Conservation (phyloP, 2,797 vertebrate species). For the Sylvilagus floridanus region DNA sequence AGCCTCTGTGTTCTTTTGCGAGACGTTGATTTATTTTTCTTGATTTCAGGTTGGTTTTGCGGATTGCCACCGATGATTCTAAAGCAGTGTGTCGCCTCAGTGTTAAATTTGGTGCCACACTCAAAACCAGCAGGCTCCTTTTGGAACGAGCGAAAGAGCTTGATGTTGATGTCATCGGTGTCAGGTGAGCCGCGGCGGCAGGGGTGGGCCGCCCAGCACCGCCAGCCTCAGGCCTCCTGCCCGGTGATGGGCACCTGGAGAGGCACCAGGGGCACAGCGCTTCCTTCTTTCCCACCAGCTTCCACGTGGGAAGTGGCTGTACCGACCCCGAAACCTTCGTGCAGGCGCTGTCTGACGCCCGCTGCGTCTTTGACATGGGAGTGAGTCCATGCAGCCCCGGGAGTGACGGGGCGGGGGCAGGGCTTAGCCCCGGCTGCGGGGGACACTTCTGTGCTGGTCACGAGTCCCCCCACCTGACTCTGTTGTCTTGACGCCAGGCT, state of each 20-base stretch:
- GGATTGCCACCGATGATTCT: slow-evolving; percentile 97
- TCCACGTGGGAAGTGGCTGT: slow-evolving; percentile 98
- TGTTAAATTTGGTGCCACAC: slow-evolving; percentile 96
- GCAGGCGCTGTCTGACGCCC: slow-evolving; percentile 96
- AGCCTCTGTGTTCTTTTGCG: background rate
- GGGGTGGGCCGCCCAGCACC: background rate
- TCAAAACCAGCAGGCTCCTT: slow-evolving; percentile 95
- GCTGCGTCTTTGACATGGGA: slow-evolving; percentile 97
- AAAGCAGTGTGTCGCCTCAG: slow-evolving; percentile 97
- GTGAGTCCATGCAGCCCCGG: slow-evolving; percentile 88
- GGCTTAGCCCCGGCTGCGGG: no score
- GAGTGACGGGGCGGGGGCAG: no score
- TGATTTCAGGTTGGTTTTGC: slow-evolving; percentile 93
- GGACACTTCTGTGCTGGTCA: background rate
- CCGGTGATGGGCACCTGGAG: background rate
- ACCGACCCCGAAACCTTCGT: slow-evolving; percentile 94
- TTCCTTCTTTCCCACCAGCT: slow-evolving; percentile 86
- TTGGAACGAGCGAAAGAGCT: slow-evolving; percentile 95
- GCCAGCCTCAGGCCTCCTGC: background rate
- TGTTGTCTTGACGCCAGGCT: slow-evolving; percentile 86
- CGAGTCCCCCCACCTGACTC: background rate
- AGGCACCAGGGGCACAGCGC: background rate
- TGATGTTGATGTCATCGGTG: slow-evolving; percentile 94
- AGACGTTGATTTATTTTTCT: rapidly evolving
- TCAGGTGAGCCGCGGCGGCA: slow-evolving; percentile 87